phyloP scores from a whole-genome alignment of 2,797 vertebrate species.

The Echeneis naucrates region DNA sequence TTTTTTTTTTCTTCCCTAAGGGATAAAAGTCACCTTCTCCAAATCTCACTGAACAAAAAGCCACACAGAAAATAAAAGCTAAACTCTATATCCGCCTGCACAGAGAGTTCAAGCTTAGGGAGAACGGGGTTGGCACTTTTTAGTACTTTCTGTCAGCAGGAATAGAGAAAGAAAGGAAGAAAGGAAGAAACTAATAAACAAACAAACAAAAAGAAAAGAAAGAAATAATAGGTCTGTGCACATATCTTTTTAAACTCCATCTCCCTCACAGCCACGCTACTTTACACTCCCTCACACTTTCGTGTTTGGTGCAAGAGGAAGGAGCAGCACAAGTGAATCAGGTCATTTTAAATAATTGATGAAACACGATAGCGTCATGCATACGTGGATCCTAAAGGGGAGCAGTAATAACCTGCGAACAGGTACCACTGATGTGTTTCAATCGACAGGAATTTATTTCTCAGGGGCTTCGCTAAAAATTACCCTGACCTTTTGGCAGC shows the following conservation, averaged over 20 bases:
- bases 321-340: slow-evolving; percentile 61
- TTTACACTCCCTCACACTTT: slow-evolving; percentile 38
- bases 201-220: slow-evolving; percentile 15
- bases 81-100: slow-evolving; percentile 78
- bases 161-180: slow-evolving; percentile 49
- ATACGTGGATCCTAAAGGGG: slow-evolving; percentile 51
- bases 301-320: slow-evolving; percentile 62
- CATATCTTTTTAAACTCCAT: slow-evolving; percentile 32
- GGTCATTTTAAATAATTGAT: slow-evolving; percentile 72
- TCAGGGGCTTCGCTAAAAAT: slow-evolving; percentile 62
- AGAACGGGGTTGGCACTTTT: slow-evolving; percentile 76
- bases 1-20: slow-evolving; percentile 69
- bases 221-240: slow-evolving; percentile 15
- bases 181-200: slow-evolving; percentile 25
- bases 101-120: slow-evolving; percentile 81
- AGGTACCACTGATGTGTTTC: slow-evolving; percentile 46
- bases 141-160: slow-evolving; percentile 79
- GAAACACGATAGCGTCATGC: slow-evolving; percentile 57
- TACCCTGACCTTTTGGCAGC: slow-evolving; percentile 53
- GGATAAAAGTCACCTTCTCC: slow-evolving; percentile 86
- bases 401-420: slow-evolving; percentile 54
- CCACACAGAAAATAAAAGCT: slow-evolving; percentile 84
- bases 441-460: slow-evolving; percentile 71
- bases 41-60: slow-evolving; percentile 86
- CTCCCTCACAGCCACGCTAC: slow-evolving; percentile 45